Evolutionary conservation across 2,888 invertebrate genomes (phyloP), one percentile per base, ranked within the genome.

Genomic region (Entomobrya multifasciata): DNA sequence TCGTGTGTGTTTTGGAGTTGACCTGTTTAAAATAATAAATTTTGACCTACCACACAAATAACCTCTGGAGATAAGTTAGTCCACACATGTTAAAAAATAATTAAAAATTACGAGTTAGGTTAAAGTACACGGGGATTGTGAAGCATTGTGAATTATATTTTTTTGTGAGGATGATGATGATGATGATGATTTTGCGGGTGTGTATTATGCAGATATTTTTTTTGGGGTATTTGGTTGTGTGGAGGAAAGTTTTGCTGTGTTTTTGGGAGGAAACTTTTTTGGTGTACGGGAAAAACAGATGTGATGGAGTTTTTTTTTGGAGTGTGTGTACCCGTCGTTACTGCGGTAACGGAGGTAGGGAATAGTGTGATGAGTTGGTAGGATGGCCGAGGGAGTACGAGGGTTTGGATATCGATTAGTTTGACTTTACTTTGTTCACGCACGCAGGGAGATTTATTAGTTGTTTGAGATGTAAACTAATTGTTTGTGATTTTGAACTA

Each of bases 151-250:
- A n/a, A n/a, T n/a, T n/a, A n/a, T n/a, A n/a, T n/a, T n/a, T n/a
- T n/a, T n/a, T n/a, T 57, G 5, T 57, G 15, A n/a, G 13, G 6
- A 55, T 52, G 55, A 52, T 52, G 52, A 52, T 72, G 79, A 79
- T 79, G 79, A 79, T 79, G 79, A 79, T 79, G 79, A 79, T 79
- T 67, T 80, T 80, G 80, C 80, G 80, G 80, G 80, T 80, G 80
- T 80, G 80, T 80, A 80, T 80, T 80, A 80, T 80, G 80, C 80
- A 80, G 80, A 80, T 80, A 80, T 80, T 80, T 80, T 65, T 62
- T 79, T 79, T 62, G 5, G 22, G 6, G 8, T 17, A 11, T n/a
- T 65, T 27, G 22, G 62, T 62, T 8, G 22, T 62, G 62, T 62
- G 62, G 6, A 3, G 27, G 36, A 8, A 8, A 36, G 36, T 36